A percentile compares a stretch with the other conserved stretches of the same genome.
Conservation (phyloP, 2,888 invertebrate genomes). For the Drosophila emarginata region DNA sequence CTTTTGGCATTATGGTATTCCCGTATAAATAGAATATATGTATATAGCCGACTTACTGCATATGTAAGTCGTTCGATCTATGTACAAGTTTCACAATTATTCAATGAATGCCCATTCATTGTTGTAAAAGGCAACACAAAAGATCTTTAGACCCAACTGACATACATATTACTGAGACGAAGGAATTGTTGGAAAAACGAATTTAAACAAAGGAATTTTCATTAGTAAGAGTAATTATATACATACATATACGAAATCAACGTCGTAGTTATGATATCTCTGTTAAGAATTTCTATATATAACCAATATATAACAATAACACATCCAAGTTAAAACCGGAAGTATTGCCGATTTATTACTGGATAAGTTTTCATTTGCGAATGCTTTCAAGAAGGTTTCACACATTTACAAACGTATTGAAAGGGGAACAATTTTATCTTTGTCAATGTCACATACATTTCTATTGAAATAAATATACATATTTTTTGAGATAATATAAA, state of each 20-base stretch:
- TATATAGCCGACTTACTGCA: neutral
- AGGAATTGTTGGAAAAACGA: too few species aligned
- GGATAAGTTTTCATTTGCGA: neutral
- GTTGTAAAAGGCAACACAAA: slow-evolving; percentile 13
- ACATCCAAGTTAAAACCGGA: neutral
- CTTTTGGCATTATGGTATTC: slow-evolving; percentile 26
- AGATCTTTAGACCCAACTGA: slow-evolving; percentile 9
- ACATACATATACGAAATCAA: neutral
- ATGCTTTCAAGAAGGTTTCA: neutral
- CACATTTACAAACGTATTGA: too few species aligned
- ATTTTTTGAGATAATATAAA: too few species aligned
- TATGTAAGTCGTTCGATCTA: slow-evolving; percentile 45
- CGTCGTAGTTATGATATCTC: neutral
- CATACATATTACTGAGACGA: neutral
- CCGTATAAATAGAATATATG: slow-evolving; percentile 25
- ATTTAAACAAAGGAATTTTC: too few species aligned
- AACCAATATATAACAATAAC: too few species aligned
- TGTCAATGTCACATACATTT: too few species aligned
- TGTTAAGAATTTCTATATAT: too few species aligned
- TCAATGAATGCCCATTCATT: slow-evolving; percentile 59
- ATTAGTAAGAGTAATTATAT: neutral
- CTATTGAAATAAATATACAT: neutral
- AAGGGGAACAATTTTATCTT: too few species aligned
- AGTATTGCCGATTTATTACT: neutral
- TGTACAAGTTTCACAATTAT: slow-evolving; percentile 40